Conservation (phyloP, 2,797 vertebrate species). For the Hephaestus fuliginosus region DNA sequence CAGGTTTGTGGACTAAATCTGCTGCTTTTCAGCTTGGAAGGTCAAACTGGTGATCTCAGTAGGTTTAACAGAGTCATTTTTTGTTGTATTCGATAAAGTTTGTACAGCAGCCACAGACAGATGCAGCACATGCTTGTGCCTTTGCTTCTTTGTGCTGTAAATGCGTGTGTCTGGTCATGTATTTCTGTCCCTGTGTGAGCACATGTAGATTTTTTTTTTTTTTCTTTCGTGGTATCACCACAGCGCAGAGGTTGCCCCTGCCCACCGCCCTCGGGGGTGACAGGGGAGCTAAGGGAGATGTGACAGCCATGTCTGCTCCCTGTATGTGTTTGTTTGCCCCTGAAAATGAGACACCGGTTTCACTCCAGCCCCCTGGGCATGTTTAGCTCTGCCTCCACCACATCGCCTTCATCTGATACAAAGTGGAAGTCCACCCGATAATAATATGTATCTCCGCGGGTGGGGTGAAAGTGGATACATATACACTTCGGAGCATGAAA, state of each 20-base stretch:
- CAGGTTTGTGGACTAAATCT: conserved; percentile 69
- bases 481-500: conserved; percentile 41
- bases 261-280: conserved; percentile 78
- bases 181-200: conserved; percentile 47
- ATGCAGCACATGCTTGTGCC: conserved; percentile 38
- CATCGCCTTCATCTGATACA: conserved; percentile 80
- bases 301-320: conserved; percentile 88
- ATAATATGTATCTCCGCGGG: conserved; percentile 70
- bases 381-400: conserved; percentile 81
- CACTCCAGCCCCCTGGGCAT: conserved; percentile 82
- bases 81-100: conserved; percentile 22
- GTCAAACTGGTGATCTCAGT: conserved; percentile 59
- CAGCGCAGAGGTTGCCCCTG: conserved; percentile 65
- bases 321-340: conserved; percentile 85
- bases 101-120: conserved; percentile 18
- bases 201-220: conserved; percentile 47
- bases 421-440: conserved; percentile 77
- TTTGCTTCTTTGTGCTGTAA: conserved; percentile 32
- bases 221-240: conserved; percentile 45
- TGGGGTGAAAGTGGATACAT: conserved; percentile 72
- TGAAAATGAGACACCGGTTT: conserved; percentile 84
- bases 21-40: conserved; percentile 73
- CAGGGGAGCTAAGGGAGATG: conserved; percentile 83
- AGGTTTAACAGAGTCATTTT: conserved; percentile 19
- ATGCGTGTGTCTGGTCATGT: conserved; percentile 45